phyloP scores from a whole-genome alignment of 2,797 vertebrate species.

The Meda fulgida region DNA sequence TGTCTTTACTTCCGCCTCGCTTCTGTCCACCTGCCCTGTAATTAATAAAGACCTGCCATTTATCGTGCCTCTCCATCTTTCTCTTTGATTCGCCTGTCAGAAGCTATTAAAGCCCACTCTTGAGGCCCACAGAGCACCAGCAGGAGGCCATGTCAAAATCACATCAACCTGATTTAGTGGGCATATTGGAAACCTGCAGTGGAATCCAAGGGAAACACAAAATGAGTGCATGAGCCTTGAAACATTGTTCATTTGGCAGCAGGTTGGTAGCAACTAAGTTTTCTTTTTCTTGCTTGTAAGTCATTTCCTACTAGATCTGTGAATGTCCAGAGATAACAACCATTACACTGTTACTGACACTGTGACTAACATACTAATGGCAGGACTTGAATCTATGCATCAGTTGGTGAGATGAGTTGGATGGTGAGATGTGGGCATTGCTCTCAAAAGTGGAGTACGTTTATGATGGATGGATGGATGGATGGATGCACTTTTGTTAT shows the following conservation, averaged over 20 bases:
- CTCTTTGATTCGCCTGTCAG: constrained; percentile 77
- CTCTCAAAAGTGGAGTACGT: neutral
- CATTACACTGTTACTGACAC: too few species aligned
- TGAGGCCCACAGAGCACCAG: constrained; percentile 62
- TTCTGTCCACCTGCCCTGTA: constrained; percentile 75
- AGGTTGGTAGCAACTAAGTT: constrained; percentile 20
- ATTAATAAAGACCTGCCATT: constrained; percentile 77
- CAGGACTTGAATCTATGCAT: neutral
- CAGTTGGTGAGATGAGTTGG: neutral
- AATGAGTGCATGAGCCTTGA: constrained; percentile 22
- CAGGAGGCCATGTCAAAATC: constrained; percentile 65
- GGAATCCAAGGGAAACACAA: constrained; percentile 53
- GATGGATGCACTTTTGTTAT: too few species aligned
- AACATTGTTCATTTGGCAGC: constrained; percentile 41
- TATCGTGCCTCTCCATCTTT: constrained; percentile 72
- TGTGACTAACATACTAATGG: too few species aligned
- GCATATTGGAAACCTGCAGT: constrained; percentile 66
- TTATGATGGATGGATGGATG: too few species aligned
- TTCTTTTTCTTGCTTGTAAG: neutral
- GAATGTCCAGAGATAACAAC: too few species aligned
- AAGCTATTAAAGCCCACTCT: constrained; percentile 70
- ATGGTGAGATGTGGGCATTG: neutral
- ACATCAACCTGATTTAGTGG: constrained; percentile 68
- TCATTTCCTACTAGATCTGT: neutral
- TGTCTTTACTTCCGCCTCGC: constrained; percentile 68